A percentile compares a stretch with the other conserved stretches of the same genome.
Evolutionary conservation across 2,113 vertebrate genomes (phyloP).

Genomic region (Alligator sinensis): DNA sequence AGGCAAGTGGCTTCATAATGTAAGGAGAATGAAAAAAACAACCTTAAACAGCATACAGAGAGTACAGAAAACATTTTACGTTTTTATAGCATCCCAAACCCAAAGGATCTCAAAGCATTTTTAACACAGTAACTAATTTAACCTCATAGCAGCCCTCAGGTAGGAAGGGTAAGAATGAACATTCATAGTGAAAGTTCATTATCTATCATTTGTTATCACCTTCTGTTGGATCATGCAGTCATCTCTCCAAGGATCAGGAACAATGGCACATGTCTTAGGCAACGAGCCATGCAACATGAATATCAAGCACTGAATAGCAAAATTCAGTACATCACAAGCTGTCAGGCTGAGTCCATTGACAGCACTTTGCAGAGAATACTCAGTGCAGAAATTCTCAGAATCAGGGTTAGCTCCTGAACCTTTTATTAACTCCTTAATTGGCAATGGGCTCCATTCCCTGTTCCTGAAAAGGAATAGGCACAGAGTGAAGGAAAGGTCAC

Average conservation of each 20-base stretch:
- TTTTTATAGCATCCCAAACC: neutral
- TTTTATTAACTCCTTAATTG: neutral
- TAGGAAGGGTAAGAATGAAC: neutral
- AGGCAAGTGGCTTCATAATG: neutral
- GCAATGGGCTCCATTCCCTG: neutral
- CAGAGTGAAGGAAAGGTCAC: neutral
- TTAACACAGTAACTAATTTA: neutral
- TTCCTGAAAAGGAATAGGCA: neutral
- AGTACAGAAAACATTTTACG: neutral
- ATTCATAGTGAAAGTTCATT: neutral
- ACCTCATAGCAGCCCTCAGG: neutral
- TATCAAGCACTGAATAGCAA: neutral
- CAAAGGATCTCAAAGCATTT: neutral
- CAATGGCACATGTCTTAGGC: neutral
- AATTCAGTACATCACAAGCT: neutral
- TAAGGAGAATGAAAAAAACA: neutral
- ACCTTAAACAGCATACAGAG: too few relatives aligned
- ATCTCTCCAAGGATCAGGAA: neutral
- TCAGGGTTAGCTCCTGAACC: neutral
- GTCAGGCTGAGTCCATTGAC: neutral
- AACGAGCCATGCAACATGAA: neutral
- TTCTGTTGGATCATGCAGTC: neutral
- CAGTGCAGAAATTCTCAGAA: neutral
- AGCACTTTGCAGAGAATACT: neutral
- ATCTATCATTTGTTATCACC: neutral